A percentile compares a stretch with the other conserved stretches of the same genome.
phyloP scores from a whole-genome alignment of 2,113 vertebrate species.

The Indri indri region DNA sequence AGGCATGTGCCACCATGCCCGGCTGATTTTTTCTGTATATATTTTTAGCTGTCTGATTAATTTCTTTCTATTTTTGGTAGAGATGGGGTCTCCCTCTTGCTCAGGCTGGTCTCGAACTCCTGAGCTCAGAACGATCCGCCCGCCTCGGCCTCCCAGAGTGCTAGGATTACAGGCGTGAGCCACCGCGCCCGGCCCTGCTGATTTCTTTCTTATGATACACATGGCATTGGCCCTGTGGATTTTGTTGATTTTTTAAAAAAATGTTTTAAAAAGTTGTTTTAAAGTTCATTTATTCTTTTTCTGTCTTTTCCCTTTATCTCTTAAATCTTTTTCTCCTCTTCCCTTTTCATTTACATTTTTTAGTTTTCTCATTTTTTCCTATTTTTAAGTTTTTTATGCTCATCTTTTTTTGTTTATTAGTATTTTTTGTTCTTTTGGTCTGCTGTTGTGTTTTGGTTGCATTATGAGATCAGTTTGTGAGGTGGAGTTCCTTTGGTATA shows the following conservation, averaged over 20 bases:
- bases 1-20: too few relatives aligned
- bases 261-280: background rate
- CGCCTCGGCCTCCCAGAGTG: too few relatives aligned
- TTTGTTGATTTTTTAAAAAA: background rate
- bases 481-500: background rate
- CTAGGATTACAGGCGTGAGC: too few relatives aligned
- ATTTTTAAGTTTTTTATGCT: background rate
- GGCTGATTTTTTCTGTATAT: too few relatives aligned
- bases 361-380: too few relatives aligned
- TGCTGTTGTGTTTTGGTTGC: conserved; percentile 25
- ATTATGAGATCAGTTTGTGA: background rate
- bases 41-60: too few relatives aligned
- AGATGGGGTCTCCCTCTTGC: too few relatives aligned
- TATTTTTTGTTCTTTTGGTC: background rate
- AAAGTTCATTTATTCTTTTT: background rate
- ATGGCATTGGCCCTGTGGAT: background rate
- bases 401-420: background rate
- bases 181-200: too few relatives aligned
- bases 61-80: too few relatives aligned
- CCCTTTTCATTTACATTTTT: background rate
- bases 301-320: background rate
- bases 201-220: background rate
- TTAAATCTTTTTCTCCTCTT: background rate
- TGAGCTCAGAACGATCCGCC: too few relatives aligned
- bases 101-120: too few relatives aligned